phyloP scores from a whole-genome alignment of 2,113 vertebrate species.

The Pelecanus crispus region DNA sequence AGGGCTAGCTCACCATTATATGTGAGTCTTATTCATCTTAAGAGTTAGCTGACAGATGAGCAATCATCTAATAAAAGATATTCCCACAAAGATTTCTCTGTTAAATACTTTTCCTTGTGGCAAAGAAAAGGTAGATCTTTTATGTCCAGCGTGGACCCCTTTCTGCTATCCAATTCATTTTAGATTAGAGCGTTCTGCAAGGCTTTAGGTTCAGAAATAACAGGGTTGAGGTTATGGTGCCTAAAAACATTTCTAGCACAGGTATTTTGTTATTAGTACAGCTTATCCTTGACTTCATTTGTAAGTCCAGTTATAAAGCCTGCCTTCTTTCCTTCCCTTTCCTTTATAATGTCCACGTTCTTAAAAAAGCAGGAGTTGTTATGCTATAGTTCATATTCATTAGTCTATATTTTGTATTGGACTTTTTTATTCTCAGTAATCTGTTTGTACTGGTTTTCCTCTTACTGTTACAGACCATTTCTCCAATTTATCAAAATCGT shows the following conservation, averaged over 20 bases:
- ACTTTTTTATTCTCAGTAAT: background rate
- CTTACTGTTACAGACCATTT: background rate
- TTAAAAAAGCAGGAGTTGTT: background rate
- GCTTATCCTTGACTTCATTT: background rate
- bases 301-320: background rate
- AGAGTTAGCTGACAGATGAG: background rate
- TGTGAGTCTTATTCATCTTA: too few relatives aligned
- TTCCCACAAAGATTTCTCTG: background rate
- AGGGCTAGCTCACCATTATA: too few relatives aligned
- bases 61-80: background rate
- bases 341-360: background rate
- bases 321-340: background rate
- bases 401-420: background rate
- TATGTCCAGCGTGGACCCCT: background rate
- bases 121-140: background rate
- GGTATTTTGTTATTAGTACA: background rate
- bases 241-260: background rate
- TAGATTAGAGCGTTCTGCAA: background rate
- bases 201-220: background rate
- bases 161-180: background rate
- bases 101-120: background rate
- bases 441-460: background rate
- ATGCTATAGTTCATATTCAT: background rate
- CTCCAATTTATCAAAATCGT: background rate
- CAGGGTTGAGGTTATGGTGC: background rate